Base-by-base conservation (phyloP, 1,140 invertebrate genomes). In the Alviniconcha marisindica region DNA sequence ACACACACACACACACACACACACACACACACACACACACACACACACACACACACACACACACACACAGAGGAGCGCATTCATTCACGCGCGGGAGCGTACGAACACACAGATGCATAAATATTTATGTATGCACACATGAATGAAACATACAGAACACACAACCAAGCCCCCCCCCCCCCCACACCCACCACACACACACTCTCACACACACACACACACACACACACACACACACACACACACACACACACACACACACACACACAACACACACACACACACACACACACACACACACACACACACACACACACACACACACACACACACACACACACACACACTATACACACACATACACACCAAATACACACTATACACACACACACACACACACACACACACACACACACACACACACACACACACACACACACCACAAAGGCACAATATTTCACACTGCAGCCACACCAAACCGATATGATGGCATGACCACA, bases 351-450 rank as follows among this genome's bases (percentile, higher is more conserved):
- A 51, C 10, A 51, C 10, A 51, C 48, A 51, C 10, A 51, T 7
- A 51, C 48, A 51, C 48, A 51, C 10, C 7, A 21, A 51, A 12
- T 7, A 7, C 21, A 21, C 48, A 21, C 15, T n/a, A 60, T n/a
- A n/a, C 56, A 60, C 56, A 60, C 24, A n/a, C 56, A 60, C 56
- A 60, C 56, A 60, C 56, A 60, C 24, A 60, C 56, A 60, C 56
- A 60, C 56, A 60, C 56, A 60, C 56, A 60, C 56, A n/a, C 56
- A n/a, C 56, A n/a, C 56, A n/a, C 56, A n/a, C 56, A n/a, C 56
- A 60, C 56, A 60, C 24, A 24, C 56, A n/a, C 56, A 60, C 56
- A 60, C 56, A 60, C 56, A 60, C 56, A 60, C 56, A 24, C 18
- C 7, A 60, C 56, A n/a, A 60, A n/a, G 28, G 56, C 48, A 12